Base-by-base conservation (phyloP, 2,113 vertebrate genomes). In the Corvus cornix region DNA sequence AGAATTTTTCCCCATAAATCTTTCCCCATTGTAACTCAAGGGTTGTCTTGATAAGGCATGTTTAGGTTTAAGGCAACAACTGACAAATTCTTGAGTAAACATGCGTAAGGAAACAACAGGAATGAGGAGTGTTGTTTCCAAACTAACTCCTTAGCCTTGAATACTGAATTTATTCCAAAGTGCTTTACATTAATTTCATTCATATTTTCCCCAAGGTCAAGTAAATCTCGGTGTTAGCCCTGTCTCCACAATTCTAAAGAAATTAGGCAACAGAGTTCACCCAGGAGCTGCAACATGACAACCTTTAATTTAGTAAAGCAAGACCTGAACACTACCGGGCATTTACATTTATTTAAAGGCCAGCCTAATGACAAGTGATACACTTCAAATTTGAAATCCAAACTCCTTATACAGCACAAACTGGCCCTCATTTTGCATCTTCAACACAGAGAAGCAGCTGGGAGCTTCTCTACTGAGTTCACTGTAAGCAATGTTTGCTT, bases 221-320 rank as follows among this genome's bases (percentile, higher is more conserved):
- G 83, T 82, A 84, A 96, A 96, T 90, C 76, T 95, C 31, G 10
- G 66, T 19, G 46, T 86, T 82, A 87, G 63, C 37, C 31, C 27
- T 82, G 49, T 58, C 73, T 94, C 66, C 66, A 84, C 37, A 69
- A 60, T 44, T 27, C 95, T 70, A 87, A 89, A 93, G 81, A 73
- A 84, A 90, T 87, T 49, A 87, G 60, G 83, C 60, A 96, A 89
- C 23, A 53, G 41, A 90, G 49, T 46, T 94, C 74, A 89, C 46
- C 90, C 93, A 43, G 6, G 64, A 86, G 41, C 76, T 90, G 69
- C 73, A 93, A 58, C 31, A 58, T 26, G 37, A 62, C 80, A 96
- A 96, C 83, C 79, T 88, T 96, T 83, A 90, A 77, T 82, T 80
- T 28, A 64, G 55, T 92, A 87, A 94, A 86, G 85, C 80, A 96